These are phyloP conservation scores for Chaetophractus vellerosus DNA, from an alignment of 2,797 vertebrate species.

Conservation along the genomic window DNA sequence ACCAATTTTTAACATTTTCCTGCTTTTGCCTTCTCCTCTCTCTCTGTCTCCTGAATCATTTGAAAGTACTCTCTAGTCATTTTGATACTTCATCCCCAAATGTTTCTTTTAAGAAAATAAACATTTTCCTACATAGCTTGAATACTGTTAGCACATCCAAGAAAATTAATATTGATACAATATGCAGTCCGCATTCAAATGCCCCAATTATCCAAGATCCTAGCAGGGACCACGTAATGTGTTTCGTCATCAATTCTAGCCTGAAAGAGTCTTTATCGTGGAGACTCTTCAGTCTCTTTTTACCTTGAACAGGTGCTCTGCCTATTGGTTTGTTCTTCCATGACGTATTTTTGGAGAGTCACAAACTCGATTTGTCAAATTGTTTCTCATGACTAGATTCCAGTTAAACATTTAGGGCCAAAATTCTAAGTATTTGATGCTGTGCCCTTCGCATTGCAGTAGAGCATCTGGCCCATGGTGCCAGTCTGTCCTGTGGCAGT, in stretches of 20 bases:
- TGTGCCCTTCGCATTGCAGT: not conserved
- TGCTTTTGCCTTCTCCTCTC: too few relatives aligned
- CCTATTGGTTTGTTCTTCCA: not conserved
- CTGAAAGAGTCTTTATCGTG: too few relatives aligned
- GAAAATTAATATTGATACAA: not conserved
- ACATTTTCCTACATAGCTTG: conserved; percentile 1
- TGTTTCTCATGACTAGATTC: not conserved
- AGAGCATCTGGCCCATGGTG: not conserved
- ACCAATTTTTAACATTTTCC: too few relatives aligned
- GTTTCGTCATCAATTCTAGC: not conserved
- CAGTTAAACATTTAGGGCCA: not conserved
- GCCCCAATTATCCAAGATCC: not conserved
- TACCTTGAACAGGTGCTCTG: not conserved
- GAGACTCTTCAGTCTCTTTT: not conserved
- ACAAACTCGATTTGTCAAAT: not conserved
- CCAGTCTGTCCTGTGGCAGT: not conserved
- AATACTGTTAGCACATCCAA: not conserved
- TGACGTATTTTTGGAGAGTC: not conserved
- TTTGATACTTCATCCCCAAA: not conserved
- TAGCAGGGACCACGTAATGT: rapidly evolving
- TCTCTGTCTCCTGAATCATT: not conserved
- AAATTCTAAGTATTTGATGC: conserved; percentile 33
- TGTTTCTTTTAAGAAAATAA: not conserved
- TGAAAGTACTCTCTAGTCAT: not conserved
- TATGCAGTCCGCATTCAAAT: not conserved